Conservation (phyloP, 2,797 vertebrate species). For the Muraenolepis orangiensis region DNA sequence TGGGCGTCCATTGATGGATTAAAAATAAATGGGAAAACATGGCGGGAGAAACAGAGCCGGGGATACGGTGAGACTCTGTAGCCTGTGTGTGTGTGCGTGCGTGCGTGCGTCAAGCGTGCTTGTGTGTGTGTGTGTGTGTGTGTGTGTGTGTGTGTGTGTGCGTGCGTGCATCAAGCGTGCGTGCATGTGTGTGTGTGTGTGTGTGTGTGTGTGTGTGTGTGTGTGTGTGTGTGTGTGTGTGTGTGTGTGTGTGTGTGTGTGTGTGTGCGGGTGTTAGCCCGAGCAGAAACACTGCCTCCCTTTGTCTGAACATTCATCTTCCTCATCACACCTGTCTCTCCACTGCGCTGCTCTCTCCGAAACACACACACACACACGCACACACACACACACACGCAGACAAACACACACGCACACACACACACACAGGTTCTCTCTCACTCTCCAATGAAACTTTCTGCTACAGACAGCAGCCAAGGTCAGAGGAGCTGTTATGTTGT, state of each 20-base stretch:
- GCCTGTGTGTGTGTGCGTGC: not conserved
- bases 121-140: not conserved
- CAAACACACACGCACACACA: not conserved
- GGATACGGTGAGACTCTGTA: not conserved
- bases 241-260: not conserved
- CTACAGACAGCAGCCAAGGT: constrained; percentile 6
- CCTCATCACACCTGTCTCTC: constrained; percentile 11
- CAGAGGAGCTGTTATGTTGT: not conserved
- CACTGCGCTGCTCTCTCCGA: not conserved
- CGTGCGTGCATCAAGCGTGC: too few species aligned
- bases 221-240: not conserved
- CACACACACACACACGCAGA: not conserved
- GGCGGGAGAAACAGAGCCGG: constrained; percentile 15
- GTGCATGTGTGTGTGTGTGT: not conserved
- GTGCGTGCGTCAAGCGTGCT: not conserved
- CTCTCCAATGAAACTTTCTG: constrained; percentile 4
- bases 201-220: not conserved
- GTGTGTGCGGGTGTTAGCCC: constrained; percentile 12
- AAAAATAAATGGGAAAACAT: constrained; percentile 47
- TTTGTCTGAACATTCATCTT: constrained; percentile 27
- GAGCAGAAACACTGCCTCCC: constrained; percentile 13
- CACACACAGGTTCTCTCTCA: not conserved
- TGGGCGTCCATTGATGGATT: constrained; percentile 41
- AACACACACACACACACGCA: not conserved
- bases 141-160: not conserved